Base-by-base conservation (phyloP, 2,113 vertebrate species). In the Cyprinodon variegatus region DNA sequence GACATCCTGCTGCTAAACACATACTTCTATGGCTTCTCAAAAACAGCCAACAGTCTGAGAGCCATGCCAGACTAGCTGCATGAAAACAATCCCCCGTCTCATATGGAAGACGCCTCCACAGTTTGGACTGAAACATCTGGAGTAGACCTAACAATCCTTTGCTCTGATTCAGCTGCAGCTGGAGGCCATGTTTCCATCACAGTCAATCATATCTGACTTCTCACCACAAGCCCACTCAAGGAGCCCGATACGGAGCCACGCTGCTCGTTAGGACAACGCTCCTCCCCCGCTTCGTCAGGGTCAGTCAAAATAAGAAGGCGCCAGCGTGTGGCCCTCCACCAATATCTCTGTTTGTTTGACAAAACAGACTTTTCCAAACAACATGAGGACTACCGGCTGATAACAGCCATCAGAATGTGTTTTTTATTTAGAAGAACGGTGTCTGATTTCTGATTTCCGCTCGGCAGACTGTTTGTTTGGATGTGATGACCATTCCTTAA, bases 281-380 rank as follows among this genome's bases (percentile, higher is more conserved):
- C 76, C 88, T 87, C 87, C 78, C 46, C 85, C 76, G 65, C 72
- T 79, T 64, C 71, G 78, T 79, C 41, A 50, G 70, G 85, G 64
- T 50, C 53, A 88, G 87, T 83, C 91, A 88, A 90, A 93, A 90
- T 85, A 90, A 66, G 72, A 86, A 79, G 76, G 81, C 65, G 57
- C 77, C 89, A 79, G 61, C 46, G 68, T 68, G 43, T 43, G 61
- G 61, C 40, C 45, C 41, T 68, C 59, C 82, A 86, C 81, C 76
- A 77, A 63, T 63, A 81, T 72, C 81, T 89, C 77, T 72, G 65
- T 70, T 65, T 64, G 46, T 11, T 15, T 80, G 48, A 48, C 12
- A 53, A 61, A 76, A 83, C 40, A 69, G 6, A 0, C 1, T 12
- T 74, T 72, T 68, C 14, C n/a, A 61, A 17, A 39, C 70, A 38